Conservation (phyloP, 2,797 vertebrate species). For the Harpagifer antarcticus region DNA sequence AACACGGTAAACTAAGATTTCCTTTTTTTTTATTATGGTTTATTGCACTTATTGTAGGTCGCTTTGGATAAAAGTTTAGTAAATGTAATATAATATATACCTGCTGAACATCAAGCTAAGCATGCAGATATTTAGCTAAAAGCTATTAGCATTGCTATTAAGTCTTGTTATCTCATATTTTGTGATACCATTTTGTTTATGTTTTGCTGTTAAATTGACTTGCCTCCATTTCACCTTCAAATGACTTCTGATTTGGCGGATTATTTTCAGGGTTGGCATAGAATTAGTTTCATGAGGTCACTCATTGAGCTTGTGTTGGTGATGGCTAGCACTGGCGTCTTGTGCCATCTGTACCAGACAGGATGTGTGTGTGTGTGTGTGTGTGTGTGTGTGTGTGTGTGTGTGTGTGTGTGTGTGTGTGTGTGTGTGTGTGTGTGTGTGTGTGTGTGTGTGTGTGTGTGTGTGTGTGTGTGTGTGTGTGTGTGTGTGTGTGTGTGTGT, state of each 20-base stretch:
- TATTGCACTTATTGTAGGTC: too few relatives aligned
- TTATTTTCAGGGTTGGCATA: conserved; percentile 19
- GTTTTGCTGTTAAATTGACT: neutral
- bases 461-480: conserved; percentile 12
- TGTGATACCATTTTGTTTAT: neutral
- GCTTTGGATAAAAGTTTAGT: too few relatives aligned
- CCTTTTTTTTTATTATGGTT: too few relatives aligned
- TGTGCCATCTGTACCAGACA: conserved; percentile 63
- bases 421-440: conserved; percentile 24
- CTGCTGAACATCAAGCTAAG: neutral
- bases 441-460: conserved; percentile 30
- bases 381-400: conserved; percentile 11
- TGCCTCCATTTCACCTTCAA: neutral
- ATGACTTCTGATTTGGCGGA: neutral
- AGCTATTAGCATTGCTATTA: neutral
- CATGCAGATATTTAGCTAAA: neutral
- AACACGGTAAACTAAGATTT: neutral
- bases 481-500: conserved; percentile 20
- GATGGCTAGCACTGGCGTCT: conserved; percentile 14
- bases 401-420: conserved; percentile 32
- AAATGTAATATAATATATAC: neutral
- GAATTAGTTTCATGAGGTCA: conserved; percentile 19
- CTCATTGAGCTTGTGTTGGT: conserved; percentile 21
- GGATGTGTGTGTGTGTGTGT: conserved; percentile 31
- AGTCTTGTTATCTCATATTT: neutral